phyloP scores from a whole-genome alignment of 2,888 invertebrate genomes.

The Acleris emargana region DNA sequence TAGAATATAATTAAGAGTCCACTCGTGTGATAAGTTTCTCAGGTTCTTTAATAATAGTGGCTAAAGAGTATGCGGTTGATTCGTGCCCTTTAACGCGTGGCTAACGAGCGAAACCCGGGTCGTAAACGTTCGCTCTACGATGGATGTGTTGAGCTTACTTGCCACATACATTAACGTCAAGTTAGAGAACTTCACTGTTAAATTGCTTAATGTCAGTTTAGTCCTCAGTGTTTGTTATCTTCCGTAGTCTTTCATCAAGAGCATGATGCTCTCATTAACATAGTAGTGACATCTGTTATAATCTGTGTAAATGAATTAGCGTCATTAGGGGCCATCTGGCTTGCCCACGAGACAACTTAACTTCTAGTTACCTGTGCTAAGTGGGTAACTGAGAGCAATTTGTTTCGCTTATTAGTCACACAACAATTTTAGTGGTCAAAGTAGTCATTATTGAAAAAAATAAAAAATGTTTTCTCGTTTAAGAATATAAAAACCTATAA shows the following conservation, averaged over 20 bases:
- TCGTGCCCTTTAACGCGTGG: conserved; percentile 20
- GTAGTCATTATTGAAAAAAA: too few species aligned
- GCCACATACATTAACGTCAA: conserved; percentile 32
- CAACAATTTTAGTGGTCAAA: neutral
- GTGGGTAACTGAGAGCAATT: conserved; percentile 6
- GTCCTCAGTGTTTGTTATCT: neutral
- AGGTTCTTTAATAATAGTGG: conserved; percentile 14
- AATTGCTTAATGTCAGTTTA: conserved; percentile 2
- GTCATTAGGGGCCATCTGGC: conserved; percentile 25
- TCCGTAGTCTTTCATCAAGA: conserved; percentile 12
- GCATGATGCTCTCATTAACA: conserved; percentile 8
- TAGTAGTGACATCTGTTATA: conserved; percentile 26
- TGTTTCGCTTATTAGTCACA: conserved; percentile 17
- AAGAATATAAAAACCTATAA: neutral
- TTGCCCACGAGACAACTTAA: conserved; percentile 10
- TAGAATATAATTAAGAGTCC: conserved; percentile 24
- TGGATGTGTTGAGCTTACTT: conserved; percentile 21
- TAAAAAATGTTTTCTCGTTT: neutral
- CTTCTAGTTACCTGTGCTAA: conserved; percentile 6
- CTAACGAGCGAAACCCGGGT: conserved; percentile 32
- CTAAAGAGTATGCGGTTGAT: conserved; percentile 18
- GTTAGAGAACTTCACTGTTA: conserved; percentile 20
- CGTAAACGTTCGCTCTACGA: conserved; percentile 23
- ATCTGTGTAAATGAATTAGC: conserved; percentile 17
- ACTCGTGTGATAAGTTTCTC: conserved; percentile 18